These are phyloP conservation scores for Acronicta aceris DNA, from an alignment of 2,888 invertebrate species.

Conservation along the genomic window DNA sequence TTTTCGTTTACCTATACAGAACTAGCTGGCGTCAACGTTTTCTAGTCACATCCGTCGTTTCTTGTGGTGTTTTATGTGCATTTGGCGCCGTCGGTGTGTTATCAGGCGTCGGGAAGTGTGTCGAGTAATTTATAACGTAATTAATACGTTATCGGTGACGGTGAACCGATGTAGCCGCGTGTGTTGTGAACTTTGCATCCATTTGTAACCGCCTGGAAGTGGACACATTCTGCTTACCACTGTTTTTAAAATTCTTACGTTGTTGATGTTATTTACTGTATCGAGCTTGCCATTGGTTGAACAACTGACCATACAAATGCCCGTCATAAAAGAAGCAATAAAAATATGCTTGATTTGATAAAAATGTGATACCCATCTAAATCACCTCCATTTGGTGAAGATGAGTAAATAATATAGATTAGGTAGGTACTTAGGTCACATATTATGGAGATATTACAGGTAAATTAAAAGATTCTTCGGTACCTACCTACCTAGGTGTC, in stretches of 20 bases:
- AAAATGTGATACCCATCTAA: conserved; percentile 41
- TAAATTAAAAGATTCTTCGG: too few relatives aligned
- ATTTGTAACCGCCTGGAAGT: conserved; percentile 54
- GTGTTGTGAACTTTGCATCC: conserved; percentile 79
- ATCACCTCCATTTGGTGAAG: conserved; percentile 42
- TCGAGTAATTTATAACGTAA: conserved; percentile 86
- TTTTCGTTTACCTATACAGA: conserved; percentile 61
- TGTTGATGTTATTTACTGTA: conserved; percentile 34
- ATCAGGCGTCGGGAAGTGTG: conserved; percentile 82
- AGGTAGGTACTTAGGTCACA: too few relatives aligned
- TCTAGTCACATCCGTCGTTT: conserved; percentile 70
- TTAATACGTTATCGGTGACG: conserved; percentile 83
- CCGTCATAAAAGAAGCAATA: conserved; percentile 48
- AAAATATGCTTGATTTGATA: conserved; percentile 44
- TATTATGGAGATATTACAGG: too few relatives aligned
- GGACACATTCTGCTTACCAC: conserved; percentile 55
- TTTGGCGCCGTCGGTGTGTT: conserved; percentile 76
- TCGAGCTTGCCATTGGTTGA: conserved; percentile 29
- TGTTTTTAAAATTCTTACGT: conserved; percentile 44
- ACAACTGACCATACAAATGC: conserved; percentile 31
- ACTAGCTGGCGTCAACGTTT: conserved; percentile 58
- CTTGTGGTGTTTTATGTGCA: conserved; percentile 71
- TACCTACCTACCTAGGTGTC: too few relatives aligned
- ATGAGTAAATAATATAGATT: conserved; percentile 24
- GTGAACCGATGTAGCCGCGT: conserved; percentile 62